These are phyloP conservation scores for Osmerus eperlanus DNA, from an alignment of 2,113 vertebrate species.

Conservation along the genomic window DNA sequence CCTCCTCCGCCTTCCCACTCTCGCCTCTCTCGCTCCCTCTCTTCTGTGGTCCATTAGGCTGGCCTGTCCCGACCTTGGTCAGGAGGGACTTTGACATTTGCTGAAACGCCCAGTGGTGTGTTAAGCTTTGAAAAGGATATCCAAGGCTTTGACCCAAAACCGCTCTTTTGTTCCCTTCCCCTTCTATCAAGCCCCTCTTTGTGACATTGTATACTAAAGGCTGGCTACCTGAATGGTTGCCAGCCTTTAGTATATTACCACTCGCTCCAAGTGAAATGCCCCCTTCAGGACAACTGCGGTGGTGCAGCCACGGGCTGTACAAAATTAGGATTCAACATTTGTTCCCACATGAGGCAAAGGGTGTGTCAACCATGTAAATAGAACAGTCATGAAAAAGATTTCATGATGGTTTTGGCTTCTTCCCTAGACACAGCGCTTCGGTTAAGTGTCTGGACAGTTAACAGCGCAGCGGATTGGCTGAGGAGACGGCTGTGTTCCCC, in stretches of 20 bases:
- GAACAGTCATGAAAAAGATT: neutral
- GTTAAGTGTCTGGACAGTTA: constrained; percentile 2
- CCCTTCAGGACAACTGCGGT: no score
- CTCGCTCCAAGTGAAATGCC: neutral
- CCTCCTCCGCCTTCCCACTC: constrained; percentile 15
- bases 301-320: no score
- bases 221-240: constrained; percentile 42
- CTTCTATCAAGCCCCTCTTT: constrained; percentile 62
- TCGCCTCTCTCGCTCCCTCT: constrained; percentile 37
- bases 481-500: constrained; percentile 19
- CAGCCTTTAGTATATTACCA: constrained; percentile 23
- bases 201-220: constrained; percentile 57
- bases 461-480: constrained; percentile 1
- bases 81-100: constrained; percentile 68
- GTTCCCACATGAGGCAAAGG: neutral
- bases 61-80: constrained; percentile 52
- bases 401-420: no score
- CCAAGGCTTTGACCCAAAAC: constrained; percentile 65
- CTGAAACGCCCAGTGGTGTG: constrained; percentile 64
- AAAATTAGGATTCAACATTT: neutral
- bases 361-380: neutral
- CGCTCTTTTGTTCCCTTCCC: constrained; percentile 41
- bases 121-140: constrained; percentile 67
- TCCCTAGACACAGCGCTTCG: no score
- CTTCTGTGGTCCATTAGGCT: constrained; percentile 58